Percentiles rank a stretch among this genome's conserved stretches.
These are phyloP conservation scores for Carterocephalus palaemon DNA, from an alignment of 2,888 invertebrate genomes.

Conservation along the genomic window DNA sequence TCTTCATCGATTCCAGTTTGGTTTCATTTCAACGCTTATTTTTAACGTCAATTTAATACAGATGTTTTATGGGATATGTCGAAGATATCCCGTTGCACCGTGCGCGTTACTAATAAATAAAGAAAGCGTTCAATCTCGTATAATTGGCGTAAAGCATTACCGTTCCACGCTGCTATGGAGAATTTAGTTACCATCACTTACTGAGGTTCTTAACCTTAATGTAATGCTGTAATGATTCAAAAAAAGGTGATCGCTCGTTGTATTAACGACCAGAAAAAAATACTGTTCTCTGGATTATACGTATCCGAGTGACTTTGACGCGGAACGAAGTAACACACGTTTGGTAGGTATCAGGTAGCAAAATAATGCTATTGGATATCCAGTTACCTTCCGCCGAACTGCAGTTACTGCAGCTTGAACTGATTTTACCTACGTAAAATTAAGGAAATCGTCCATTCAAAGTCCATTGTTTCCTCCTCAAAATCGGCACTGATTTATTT, in stretches of 20 bases:
- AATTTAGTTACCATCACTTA: constrained; percentile 29
- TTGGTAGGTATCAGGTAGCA: background rate
- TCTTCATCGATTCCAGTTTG: no score
- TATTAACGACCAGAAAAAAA: constrained; percentile 19
- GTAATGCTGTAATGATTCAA: constrained; percentile 31
- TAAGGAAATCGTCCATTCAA: no score
- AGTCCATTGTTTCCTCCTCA: no score
- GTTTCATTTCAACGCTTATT: no score
- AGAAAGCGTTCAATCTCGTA: constrained; percentile 14
- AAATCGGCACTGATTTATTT: no score
- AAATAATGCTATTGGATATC: constrained; percentile 8
- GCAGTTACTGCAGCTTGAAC: background rate
- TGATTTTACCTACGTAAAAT: no score
- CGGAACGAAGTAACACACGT: background rate
- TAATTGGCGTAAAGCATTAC: constrained; percentile 37
- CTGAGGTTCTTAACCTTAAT: constrained; percentile 42
- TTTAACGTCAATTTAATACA: background rate
- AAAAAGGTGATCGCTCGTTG: constrained; percentile 38
- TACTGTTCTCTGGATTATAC: constrained; percentile 3
- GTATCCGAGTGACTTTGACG: background rate
- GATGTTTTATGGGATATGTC: background rate
- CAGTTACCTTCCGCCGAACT: constrained; percentile 5
- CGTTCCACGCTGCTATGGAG: constrained; percentile 27
- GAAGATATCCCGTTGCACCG: constrained; percentile 1
- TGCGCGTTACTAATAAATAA: background rate